Evolutionary conservation across 2,113 vertebrate genomes (phyloP).

Genomic region (Galbula dea): DNA sequence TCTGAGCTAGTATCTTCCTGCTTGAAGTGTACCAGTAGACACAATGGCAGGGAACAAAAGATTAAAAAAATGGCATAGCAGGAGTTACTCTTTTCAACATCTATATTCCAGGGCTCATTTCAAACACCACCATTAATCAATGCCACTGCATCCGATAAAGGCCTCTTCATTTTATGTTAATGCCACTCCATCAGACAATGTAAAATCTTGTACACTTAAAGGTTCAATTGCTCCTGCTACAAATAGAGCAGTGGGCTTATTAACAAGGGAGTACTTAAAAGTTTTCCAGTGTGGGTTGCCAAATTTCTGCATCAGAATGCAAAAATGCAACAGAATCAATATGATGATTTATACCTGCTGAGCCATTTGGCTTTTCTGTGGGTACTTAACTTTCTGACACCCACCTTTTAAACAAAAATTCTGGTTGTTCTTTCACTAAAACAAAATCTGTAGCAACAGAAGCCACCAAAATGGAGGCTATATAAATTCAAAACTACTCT

Average conservation of each 20-base stretch:
- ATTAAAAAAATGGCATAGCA: neutral
- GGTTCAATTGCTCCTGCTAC: neutral
- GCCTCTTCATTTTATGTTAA: neutral
- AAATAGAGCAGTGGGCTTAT: neutral
- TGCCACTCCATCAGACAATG: neutral
- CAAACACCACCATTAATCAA: neutral
- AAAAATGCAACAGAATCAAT: neutral
- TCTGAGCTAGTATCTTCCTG: neutral
- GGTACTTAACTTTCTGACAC: neutral
- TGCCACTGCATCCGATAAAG: neutral
- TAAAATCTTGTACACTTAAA: neutral
- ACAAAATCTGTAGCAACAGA: neutral
- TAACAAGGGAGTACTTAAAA: neutral
- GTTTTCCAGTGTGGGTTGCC: neutral
- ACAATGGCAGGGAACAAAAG: neutral
- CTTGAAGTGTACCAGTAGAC: neutral
- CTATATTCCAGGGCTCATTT: neutral
- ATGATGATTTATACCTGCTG: neutral
- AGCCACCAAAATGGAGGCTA: neutral
- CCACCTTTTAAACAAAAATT: neutral
- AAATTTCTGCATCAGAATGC: neutral
- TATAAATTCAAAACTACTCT: neutral
- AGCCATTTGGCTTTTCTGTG: neutral
- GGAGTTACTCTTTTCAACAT: neutral
- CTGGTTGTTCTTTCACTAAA: neutral